phyloP scores from a whole-genome alignment of 1,140 invertebrate species.

The Bombus pyrosoma region DNA sequence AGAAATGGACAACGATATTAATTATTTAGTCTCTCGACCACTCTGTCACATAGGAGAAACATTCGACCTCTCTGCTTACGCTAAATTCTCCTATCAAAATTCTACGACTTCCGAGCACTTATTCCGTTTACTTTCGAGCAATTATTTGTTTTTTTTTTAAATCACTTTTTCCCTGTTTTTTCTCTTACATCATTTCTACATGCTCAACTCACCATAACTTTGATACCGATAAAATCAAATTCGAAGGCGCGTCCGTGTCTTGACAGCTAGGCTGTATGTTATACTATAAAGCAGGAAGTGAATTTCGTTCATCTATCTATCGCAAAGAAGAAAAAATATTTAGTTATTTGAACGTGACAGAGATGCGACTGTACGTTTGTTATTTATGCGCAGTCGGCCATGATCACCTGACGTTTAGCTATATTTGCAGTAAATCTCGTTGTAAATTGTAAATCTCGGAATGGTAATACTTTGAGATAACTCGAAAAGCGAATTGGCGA shows the following conservation, averaged over 20 bases:
- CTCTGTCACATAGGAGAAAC: background rate
- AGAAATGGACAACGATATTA: background rate
- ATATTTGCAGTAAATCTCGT: too few species aligned
- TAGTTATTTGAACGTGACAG: too few species aligned
- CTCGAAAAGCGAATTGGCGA: background rate
- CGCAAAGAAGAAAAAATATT: too few species aligned
- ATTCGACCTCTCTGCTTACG: background rate
- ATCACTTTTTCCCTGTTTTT: background rate
- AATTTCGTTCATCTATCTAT: background rate
- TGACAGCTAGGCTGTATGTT: background rate
- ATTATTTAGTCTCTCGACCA: background rate
- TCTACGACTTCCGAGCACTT: background rate
- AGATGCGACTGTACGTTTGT: background rate
- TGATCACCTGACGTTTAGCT: too few species aligned
- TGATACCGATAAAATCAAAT: background rate
- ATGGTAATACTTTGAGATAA: too few species aligned
- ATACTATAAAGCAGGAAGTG: background rate
- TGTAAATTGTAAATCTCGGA: too few species aligned
- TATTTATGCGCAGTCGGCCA: background rate
- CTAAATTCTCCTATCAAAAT: background rate
- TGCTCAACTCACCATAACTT: background rate
- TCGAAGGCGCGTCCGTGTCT: background rate
- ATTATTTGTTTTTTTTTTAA: background rate
- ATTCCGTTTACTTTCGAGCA: background rate
- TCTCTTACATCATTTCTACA: background rate